phyloP scores from a whole-genome alignment of 2,113 vertebrate genomes.

The Isurus oxyrinchus region DNA sequence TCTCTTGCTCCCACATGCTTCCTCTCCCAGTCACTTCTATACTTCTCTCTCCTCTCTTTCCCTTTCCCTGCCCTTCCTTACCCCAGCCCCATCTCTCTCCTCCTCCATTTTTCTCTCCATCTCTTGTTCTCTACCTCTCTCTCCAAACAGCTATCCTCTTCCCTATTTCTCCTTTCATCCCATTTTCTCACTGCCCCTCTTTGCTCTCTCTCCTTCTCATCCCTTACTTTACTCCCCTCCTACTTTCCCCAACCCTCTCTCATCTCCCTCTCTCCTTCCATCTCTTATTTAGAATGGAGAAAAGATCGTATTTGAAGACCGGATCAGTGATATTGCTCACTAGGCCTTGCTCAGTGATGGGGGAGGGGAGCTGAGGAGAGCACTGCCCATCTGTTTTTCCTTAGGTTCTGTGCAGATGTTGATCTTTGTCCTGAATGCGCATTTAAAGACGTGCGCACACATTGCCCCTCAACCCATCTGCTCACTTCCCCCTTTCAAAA shows the following conservation, averaged over 20 bases:
- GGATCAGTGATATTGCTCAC: not conserved
- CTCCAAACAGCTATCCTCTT: not conserved
- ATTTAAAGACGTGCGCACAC: not conserved
- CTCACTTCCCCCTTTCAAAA: not conserved
- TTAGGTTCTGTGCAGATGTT: constrained; percentile 20
- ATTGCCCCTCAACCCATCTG: not conserved
- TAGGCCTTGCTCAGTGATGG: not conserved
- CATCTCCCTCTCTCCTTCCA: not conserved
- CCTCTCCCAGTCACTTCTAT: not conserved
- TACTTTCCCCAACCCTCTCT: not conserved
- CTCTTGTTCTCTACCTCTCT: not conserved
- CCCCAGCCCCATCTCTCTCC: no score
- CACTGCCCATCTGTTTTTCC: not conserved
- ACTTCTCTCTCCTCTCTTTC: not conserved
- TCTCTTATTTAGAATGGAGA: not conserved
- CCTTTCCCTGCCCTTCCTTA: no score
- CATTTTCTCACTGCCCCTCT: not conserved
- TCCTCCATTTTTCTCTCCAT: not conserved
- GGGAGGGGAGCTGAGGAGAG: not conserved
- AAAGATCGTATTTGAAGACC: not conserved
- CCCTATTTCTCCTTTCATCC: not conserved
- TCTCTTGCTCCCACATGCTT: no score
- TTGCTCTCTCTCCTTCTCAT: not conserved
- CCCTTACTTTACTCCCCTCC: not conserved
- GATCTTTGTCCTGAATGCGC: constrained; percentile 10